A percentile compares a stretch with the other conserved stretches of the same genome.
Evolutionary conservation across 1,140 invertebrate genomes (phyloP).

Genomic region (Carposina sasakii): DNA sequence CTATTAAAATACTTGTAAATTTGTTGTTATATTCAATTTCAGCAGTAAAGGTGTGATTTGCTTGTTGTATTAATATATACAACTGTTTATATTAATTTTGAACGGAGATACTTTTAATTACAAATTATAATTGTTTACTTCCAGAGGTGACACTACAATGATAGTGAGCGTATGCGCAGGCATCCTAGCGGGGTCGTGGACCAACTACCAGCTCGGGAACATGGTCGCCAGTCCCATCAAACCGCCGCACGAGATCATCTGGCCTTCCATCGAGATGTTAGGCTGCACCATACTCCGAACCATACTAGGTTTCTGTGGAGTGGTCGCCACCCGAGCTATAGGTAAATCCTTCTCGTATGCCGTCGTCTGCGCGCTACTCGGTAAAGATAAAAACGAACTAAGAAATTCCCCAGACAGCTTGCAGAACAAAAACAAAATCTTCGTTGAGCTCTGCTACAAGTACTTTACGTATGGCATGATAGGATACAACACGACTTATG

Average conservation of each 20-base stretch:
- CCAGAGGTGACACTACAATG: slow-evolving; percentile 89
- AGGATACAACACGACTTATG: slow-evolving; percentile 82
- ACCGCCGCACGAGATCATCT: slow-evolving; percentile 84
- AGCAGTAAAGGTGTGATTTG: too few relatives aligned
- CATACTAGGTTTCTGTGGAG: slow-evolving; percentile 80
- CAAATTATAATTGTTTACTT: slow-evolving; percentile 40
- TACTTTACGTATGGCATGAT: slow-evolving; percentile 85
- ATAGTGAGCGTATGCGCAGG: slow-evolving; percentile 88
- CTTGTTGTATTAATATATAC: too few relatives aligned
- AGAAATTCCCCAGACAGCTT: slow-evolving; percentile 76
- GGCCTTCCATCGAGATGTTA: slow-evolving; percentile 82
- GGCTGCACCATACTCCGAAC: slow-evolving; percentile 79
- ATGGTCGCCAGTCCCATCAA: slow-evolving; percentile 71
- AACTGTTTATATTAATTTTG: too few relatives aligned
- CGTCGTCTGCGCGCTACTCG: slow-evolving; percentile 79
- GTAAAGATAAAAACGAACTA: slow-evolving; percentile 76
- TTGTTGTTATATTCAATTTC: too few relatives aligned
- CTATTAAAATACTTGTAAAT: too few relatives aligned
- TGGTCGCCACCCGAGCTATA: slow-evolving; percentile 78
- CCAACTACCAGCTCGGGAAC: slow-evolving; percentile 84
- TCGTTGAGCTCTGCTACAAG: slow-evolving; percentile 87
- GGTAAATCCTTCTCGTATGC: slow-evolving; percentile 81
- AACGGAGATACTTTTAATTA: too few relatives aligned
- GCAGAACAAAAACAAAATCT: slow-evolving; percentile 78
- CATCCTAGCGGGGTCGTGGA: slow-evolving; percentile 85